Conservation (phyloP, 2,888 invertebrate species). For the Synanthedon andrenaeformis region DNA sequence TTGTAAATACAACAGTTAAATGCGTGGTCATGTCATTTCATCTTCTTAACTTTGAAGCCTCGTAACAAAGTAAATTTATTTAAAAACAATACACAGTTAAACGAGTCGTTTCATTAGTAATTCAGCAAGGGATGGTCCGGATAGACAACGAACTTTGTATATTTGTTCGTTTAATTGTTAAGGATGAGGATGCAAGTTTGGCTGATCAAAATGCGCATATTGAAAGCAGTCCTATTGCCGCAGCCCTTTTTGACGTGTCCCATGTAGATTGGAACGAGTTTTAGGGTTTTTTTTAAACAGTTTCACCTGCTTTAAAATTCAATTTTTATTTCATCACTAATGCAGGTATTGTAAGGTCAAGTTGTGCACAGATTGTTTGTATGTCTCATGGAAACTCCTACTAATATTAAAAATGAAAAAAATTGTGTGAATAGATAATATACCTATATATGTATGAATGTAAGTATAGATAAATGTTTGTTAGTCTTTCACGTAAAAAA, state of each 20-base stretch:
- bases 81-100: not conserved
- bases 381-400: too few species aligned
- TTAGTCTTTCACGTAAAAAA: too few species aligned
- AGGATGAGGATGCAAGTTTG: constrained; percentile 40
- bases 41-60: not conserved
- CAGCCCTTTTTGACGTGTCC: not conserved
- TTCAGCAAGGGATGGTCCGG: constrained; percentile 2
- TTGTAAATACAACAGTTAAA: too few species aligned
- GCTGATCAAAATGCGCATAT: constrained; percentile 47
- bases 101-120: constrained; percentile 8
- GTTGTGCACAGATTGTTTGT: too few species aligned
- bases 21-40: too few species aligned
- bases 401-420: too few species aligned
- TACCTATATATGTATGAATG: too few species aligned
- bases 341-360: too few species aligned
- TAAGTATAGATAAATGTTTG: too few species aligned
- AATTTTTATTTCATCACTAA: too few species aligned
- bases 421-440: too few species aligned
- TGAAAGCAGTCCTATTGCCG: constrained; percentile 2
- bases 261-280: not conserved
- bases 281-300: not conserved
- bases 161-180: constrained; percentile 46
- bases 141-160: constrained; percentile 14
- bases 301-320: too few species aligned
- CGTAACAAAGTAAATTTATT: not conserved